These are phyloP conservation scores for Thamnophis elegans DNA, from an alignment of 2,797 vertebrate genomes.

Conservation along the genomic window DNA sequence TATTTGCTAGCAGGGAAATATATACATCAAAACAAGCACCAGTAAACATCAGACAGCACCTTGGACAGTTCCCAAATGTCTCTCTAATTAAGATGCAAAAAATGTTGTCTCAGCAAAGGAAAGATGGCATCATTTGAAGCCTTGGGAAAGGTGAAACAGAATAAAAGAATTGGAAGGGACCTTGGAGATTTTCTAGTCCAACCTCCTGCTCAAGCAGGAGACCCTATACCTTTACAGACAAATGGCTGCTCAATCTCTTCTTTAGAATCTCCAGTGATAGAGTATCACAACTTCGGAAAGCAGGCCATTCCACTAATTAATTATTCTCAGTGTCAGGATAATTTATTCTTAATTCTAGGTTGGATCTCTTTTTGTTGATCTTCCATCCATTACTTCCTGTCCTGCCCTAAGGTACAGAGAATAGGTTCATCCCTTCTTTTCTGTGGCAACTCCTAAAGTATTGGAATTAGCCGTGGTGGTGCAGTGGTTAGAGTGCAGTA, in stretches of 20 bases:
- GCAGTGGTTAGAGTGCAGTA: too few species aligned
- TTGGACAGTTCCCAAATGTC: not conserved
- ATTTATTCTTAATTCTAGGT: not conserved
- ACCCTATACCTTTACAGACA: not conserved
- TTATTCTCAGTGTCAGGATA: not conserved
- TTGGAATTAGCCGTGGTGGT: too few species aligned
- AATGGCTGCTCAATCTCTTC: not conserved
- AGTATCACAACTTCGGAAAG: not conserved
- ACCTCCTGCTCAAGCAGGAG: not conserved
- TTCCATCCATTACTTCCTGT: not conserved
- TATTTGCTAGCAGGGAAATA: not conserved
- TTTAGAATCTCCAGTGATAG: not conserved
- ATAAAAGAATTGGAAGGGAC: not conserved
- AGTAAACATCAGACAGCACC: not conserved
- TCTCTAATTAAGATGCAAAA: not conserved
- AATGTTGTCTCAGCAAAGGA: not conserved
- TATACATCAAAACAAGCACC: not conserved
- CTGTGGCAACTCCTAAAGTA: not conserved
- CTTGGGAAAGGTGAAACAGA: not conserved
- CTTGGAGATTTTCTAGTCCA: not conserved
- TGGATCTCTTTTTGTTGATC: not conserved
- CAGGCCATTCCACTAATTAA: not conserved
- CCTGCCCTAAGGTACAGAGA: not conserved
- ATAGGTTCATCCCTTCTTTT: not conserved
- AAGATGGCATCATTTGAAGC: not conserved